phyloP scores from a whole-genome alignment of 2,888 invertebrate genomes.

The Vesta saturnalis region DNA sequence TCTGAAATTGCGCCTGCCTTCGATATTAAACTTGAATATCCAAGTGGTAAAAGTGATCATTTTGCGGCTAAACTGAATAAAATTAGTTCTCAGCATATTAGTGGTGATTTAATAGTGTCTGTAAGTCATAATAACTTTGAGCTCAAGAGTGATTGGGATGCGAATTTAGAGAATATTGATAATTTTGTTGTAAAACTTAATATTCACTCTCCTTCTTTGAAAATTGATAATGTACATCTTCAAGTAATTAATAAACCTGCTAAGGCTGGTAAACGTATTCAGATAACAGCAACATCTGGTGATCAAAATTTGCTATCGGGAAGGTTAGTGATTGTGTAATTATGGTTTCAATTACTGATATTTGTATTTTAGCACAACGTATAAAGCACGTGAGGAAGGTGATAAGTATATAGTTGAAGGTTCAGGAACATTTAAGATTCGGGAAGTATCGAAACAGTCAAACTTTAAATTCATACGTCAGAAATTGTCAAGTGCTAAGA shows the following conservation, averaged over 20 bases:
- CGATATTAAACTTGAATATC: conserved; percentile 67
- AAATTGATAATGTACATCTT: conserved; percentile 71
- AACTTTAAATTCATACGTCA: conserved; percentile 80
- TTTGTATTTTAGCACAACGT: conserved; percentile 67
- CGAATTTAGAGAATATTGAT: conserved; percentile 69
- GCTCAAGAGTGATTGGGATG: conserved; percentile 66
- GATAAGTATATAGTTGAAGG: conserved; percentile 80
- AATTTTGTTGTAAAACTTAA: conserved; percentile 71
- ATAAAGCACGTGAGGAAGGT: conserved; percentile 75
- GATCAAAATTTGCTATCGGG: conserved; percentile 76
- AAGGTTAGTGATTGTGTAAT: conserved; percentile 62
- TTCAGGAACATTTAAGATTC: conserved; percentile 76
- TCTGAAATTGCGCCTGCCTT: conserved; percentile 67
- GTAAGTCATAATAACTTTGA: conserved; percentile 59
- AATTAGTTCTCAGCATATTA: conserved; percentile 68
- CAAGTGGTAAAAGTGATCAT: conserved; percentile 61
- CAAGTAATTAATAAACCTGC: conserved; percentile 72
- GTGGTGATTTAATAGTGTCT: conserved; percentile 64
- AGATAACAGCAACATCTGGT: conserved; percentile 71
- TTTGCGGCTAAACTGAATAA: conserved; percentile 61
- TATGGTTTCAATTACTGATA: not conserved
- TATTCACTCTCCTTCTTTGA: conserved; percentile 72
- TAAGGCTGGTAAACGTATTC: conserved; percentile 70
- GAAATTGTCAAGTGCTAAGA: conserved; percentile 65
- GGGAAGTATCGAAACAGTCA: conserved; percentile 73